These are phyloP conservation scores for Tribolium freemani DNA, from an alignment of 2,888 invertebrate genomes.

Conservation along the genomic window DNA sequence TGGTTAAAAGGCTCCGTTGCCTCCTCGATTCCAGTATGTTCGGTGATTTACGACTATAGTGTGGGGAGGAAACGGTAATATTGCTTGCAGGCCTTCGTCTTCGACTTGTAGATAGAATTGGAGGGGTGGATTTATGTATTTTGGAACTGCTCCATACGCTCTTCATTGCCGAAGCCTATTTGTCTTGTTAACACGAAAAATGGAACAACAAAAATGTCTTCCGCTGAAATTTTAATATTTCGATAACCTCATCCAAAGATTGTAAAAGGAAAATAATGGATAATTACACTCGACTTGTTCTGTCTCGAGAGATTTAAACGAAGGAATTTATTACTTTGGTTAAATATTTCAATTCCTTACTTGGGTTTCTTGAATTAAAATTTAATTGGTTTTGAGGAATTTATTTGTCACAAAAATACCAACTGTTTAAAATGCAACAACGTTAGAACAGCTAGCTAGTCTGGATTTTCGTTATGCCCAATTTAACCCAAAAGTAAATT, in stretches of 20 bases:
- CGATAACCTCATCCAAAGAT: no score
- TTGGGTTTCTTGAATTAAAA: no score
- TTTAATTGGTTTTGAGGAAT: no score
- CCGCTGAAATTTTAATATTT: not conserved
- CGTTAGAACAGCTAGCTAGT: not conserved
- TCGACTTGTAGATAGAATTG: slow-evolving; percentile 1
- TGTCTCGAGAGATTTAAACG: no score
- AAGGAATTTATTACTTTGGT: no score
- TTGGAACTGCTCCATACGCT: not conserved
- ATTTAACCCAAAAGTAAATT: slow-evolving; percentile 14
- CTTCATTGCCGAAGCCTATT: not conserved
- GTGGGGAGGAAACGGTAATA: slow-evolving; percentile 15
- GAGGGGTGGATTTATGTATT: slow-evolving; percentile 17
- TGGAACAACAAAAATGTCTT: not conserved
- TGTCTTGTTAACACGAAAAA: not conserved
- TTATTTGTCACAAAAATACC: not conserved
- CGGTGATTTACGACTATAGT: slow-evolving; percentile 25
- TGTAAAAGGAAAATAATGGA: no score
- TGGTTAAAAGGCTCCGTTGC: slow-evolving; percentile 29
- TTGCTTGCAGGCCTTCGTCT: slow-evolving; percentile 11
- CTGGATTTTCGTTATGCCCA: not conserved
- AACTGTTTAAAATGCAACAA: not conserved
- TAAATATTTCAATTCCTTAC: no score
- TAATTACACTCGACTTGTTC: not conserved
- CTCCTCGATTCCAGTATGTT: slow-evolving; percentile 12